Percentiles rank a stretch among this genome's conserved stretches.
These are phyloP conservation scores for Nemoura dubitans DNA, from an alignment of 2,888 invertebrate species.

Conservation along the genomic window DNA sequence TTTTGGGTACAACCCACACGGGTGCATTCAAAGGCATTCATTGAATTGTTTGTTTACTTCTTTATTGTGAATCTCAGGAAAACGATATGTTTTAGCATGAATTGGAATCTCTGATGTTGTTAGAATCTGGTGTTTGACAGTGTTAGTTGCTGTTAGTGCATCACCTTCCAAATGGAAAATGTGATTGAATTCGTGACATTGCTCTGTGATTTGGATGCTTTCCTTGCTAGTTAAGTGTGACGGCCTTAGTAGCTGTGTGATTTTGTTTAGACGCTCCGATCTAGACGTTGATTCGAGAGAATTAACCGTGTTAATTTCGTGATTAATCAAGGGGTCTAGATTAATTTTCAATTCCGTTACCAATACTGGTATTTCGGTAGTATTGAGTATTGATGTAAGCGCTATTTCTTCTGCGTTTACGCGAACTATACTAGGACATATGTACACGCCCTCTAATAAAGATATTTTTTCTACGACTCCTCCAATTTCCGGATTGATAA, in stretches of 20 bases:
- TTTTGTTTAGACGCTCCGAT: slow-evolving; percentile 42
- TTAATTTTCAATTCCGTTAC: background rate
- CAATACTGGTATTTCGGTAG: background rate
- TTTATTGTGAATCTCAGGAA: slow-evolving; percentile 54
- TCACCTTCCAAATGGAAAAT: slow-evolving; percentile 56
- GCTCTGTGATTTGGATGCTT: slow-evolving; percentile 41
- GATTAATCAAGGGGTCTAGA: background rate
- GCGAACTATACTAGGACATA: too few relatives aligned
- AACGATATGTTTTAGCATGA: slow-evolving; percentile 54
- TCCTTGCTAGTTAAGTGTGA: slow-evolving; percentile 54
- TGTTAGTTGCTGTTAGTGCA: slow-evolving; percentile 54
- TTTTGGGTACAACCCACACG: slow-evolving; percentile 27
- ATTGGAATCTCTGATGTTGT: slow-evolving; percentile 53
- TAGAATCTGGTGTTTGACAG: slow-evolving; percentile 56
- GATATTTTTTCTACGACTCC: too few relatives aligned
- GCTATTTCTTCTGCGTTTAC: too few relatives aligned
- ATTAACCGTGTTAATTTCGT: background rate
- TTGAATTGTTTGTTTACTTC: slow-evolving; percentile 54
- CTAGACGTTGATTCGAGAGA: background rate
- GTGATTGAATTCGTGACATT: slow-evolving; percentile 48
- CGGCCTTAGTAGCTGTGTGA: slow-evolving; percentile 46
- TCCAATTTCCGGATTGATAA: too few relatives aligned
- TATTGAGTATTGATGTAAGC: background rate
- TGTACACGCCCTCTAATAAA: too few relatives aligned
- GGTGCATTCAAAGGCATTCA: slow-evolving; percentile 46